Evolutionary conservation across 2,888 invertebrate genomes (phyloP).

Genomic region (Ctena decussata): DNA sequence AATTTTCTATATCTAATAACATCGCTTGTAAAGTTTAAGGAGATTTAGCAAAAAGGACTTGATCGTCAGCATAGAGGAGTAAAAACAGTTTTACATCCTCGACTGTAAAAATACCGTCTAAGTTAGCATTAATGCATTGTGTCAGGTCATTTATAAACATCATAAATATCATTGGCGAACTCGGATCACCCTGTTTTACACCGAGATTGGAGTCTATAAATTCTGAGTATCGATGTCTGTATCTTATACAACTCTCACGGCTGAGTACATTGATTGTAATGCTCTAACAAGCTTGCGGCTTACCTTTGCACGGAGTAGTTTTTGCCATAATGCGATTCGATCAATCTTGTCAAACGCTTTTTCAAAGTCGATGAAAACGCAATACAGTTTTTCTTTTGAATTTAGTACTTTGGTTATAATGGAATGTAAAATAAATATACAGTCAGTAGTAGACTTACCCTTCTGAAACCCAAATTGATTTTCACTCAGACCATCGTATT

Average conservation of each 20-base stretch:
- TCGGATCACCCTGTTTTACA: not conserved
- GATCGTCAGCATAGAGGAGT: not conserved
- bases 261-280: not conserved
- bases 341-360: not conserved
- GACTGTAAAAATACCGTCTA: too few species aligned
- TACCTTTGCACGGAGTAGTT: too few species aligned
- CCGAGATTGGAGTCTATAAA: not conserved
- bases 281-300: not conserved
- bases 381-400: not conserved
- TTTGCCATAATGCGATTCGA: not conserved
- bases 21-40: not conserved
- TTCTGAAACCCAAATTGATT: not conserved
- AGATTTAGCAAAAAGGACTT: not conserved
- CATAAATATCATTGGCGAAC: not conserved
- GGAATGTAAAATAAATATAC: not conserved
- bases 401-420: not conserved
- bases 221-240: not conserved
- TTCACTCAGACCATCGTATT: not conserved
- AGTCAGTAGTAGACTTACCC: not conserved
- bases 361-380: not conserved
- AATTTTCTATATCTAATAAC: not conserved
- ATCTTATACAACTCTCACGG: not conserved
- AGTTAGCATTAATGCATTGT: too few species aligned
- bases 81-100: not conserved
- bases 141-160: conserved; percentile 7